Evolutionary conservation across 2,113 vertebrate species (phyloP).

Genomic region (Gavia stellata): DNA sequence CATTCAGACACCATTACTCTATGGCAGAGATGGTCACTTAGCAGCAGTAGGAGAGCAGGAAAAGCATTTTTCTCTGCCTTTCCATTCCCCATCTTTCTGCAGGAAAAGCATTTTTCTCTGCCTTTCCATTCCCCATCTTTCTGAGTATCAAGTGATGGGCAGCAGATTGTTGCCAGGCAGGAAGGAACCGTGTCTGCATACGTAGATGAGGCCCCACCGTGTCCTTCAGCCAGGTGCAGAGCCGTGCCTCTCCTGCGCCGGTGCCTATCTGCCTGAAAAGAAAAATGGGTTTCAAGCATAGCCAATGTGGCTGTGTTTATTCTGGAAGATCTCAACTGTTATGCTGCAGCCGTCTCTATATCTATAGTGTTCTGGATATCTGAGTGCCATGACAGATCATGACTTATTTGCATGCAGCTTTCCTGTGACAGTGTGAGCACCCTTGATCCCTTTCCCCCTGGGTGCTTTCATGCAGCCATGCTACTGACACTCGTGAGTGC

Average conservation of each 20-base stretch:
- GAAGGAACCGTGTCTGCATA: not conserved
- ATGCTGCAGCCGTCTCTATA: not conserved
- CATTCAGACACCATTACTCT: not conserved
- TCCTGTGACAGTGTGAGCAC: not conserved
- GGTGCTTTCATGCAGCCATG: not conserved
- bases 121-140: not conserved
- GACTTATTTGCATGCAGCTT: not conserved
- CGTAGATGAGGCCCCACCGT: fast-evolving
- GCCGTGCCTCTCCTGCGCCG: not conserved
- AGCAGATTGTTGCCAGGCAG: not conserved
- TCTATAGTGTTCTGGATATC: not conserved
- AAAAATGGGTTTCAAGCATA: not conserved
- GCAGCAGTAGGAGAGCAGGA: not conserved
- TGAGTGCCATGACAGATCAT: not conserved
- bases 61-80: not conserved
- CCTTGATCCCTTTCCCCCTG: not conserved
- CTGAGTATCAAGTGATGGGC: not conserved
- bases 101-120: too few species aligned
- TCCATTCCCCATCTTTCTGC: not conserved
- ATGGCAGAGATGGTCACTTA: not conserved
- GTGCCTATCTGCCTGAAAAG: not conserved
- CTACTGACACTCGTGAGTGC: not conserved
- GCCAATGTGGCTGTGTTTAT: not conserved
- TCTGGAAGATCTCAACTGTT: not conserved
- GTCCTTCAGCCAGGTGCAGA: not conserved